Conservation (phyloP, 2,888 invertebrate genomes). For the Octonoba sinensis region DNA sequence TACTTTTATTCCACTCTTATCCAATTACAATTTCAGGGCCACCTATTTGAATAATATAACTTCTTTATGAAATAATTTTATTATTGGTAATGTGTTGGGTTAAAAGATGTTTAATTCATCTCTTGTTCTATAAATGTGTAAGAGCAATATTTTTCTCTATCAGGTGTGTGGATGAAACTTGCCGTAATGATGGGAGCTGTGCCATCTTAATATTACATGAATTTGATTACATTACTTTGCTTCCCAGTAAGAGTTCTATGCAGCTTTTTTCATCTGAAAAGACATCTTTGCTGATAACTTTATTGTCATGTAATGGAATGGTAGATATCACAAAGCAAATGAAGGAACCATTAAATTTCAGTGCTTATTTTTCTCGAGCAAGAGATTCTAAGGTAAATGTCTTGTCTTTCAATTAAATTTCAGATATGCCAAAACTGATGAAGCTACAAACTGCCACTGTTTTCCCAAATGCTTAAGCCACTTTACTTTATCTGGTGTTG, state of each 20-base stretch:
- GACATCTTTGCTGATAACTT: constrained; percentile 23
- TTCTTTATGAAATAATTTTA: too few species aligned
- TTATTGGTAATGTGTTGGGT: too few species aligned
- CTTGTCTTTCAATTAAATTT: neutral
- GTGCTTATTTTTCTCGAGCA: constrained; percentile 32
- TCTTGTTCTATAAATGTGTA: neutral
- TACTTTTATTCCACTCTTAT: constrained; percentile 4
- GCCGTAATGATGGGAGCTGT: constrained; percentile 7
- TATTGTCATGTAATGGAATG: constrained; percentile 14
- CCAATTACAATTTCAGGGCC: neutral
- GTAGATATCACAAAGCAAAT: neutral
- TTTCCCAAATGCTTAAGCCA: neutral
- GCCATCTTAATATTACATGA: constrained; percentile 39
- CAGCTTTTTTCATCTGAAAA: neutral
- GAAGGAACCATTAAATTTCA: constrained; percentile 9
- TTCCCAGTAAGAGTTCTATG: constrained; percentile 18
- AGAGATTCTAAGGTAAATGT: constrained; percentile 25
- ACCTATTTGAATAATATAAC: too few species aligned
- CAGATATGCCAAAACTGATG: neutral
- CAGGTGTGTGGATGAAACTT: neutral
- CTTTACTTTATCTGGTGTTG: too few species aligned
- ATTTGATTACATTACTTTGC: constrained; percentile 36
- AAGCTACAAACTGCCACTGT: neutral
- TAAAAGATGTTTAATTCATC: neutral
- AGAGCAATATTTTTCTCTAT: neutral